These are phyloP conservation scores for Furcifer pardalis DNA, from an alignment of 2,797 vertebrate species.

Conservation along the genomic window DNA sequence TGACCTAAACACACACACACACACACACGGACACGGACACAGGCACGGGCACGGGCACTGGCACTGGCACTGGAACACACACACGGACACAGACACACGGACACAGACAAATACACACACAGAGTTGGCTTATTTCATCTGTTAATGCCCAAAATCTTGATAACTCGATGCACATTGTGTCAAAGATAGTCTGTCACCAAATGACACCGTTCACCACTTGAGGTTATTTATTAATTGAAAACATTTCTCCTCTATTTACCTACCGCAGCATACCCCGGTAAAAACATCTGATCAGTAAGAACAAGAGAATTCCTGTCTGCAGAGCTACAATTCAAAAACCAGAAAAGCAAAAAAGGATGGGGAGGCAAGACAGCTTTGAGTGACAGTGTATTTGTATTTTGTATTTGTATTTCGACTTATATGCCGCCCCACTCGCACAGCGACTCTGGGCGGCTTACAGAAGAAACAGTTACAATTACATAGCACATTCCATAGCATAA, in stretches of 20 bases:
- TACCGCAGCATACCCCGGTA: not conserved
- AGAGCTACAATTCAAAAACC: not conserved
- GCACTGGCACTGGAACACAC: too few species aligned
- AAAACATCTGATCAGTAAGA: not conserved
- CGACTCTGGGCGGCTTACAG: too few species aligned
- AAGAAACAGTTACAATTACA: too few species aligned
- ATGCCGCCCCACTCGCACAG: too few species aligned
- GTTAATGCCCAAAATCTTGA: slow-evolving; percentile 28
- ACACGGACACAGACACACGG: too few species aligned
- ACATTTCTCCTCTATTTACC: not conserved
- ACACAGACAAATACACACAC: too few species aligned
- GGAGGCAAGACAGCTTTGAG: not conserved
- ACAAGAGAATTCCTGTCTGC: not conserved
- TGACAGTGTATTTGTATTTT: too few species aligned
- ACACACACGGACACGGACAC: too few species aligned
- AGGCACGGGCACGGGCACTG: too few species aligned
- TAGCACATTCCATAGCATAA: too few species aligned
- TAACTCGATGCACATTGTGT: slow-evolving; percentile 22
- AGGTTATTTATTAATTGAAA: not conserved
- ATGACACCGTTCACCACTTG: not conserved
- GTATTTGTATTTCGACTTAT: too few species aligned
- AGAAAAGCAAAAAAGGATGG: not conserved
- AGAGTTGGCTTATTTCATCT: slow-evolving; percentile 29
- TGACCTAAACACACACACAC: too few species aligned
- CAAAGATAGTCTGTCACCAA: not conserved